These are phyloP conservation scores for Sylvicapra grimmia DNA, from an alignment of 2,113 vertebrate species.

Conservation along the genomic window DNA sequence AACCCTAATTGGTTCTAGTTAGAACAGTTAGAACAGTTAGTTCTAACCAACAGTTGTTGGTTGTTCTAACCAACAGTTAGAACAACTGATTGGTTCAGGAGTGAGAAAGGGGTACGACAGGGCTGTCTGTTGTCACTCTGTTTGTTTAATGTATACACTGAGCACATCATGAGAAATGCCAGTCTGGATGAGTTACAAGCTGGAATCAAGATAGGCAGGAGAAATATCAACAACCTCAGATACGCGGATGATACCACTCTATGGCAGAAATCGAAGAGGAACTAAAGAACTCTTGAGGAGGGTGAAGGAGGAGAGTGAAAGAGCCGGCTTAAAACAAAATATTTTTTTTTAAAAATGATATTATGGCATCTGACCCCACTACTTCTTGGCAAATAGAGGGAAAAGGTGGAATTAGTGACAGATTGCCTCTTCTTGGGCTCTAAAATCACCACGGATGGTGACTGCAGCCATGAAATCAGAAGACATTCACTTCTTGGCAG, in stretches of 20 bases:
- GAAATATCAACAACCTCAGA: background rate
- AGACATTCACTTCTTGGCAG: background rate
- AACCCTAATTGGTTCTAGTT: too few relatives aligned
- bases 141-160: background rate
- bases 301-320: background rate
- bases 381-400: background rate
- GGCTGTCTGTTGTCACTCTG: background rate
- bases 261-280: background rate
- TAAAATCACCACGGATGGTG: background rate
- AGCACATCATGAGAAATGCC: background rate
- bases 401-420: background rate
- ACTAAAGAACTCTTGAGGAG: background rate
- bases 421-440: background rate
- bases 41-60: too few relatives aligned
- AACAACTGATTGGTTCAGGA: background rate
- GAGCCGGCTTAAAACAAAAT: background rate
- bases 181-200: background rate
- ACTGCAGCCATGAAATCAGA: background rate
- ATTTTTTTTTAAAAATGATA: too few relatives aligned
- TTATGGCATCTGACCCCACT: background rate
- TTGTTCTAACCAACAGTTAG: too few relatives aligned
- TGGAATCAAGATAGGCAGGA: background rate
- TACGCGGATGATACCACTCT: fast-evolving
- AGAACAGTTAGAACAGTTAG: too few relatives aligned
- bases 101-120: background rate